phyloP scores from a whole-genome alignment of 2,888 invertebrate species.

The Nesidiocoris tenuis region DNA sequence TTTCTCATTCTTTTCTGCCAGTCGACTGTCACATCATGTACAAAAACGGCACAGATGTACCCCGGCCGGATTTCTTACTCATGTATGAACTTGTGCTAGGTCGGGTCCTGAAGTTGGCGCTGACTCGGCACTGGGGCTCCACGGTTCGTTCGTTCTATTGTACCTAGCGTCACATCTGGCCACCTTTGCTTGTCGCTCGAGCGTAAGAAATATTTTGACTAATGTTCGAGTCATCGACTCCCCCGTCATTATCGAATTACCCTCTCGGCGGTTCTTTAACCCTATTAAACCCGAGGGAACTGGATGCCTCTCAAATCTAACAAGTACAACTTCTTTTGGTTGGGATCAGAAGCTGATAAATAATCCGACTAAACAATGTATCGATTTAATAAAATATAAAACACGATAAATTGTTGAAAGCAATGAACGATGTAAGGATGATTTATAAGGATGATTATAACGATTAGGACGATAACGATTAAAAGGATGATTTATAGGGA shows the following conservation, averaged over 20 bases:
- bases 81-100: neutral
- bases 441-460: too few relatives aligned
- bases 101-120: neutral
- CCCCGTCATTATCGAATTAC: conserved; percentile 34
- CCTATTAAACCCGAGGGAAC: neutral
- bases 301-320: neutral
- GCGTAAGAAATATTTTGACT: conserved; percentile 41
- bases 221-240: conserved; percentile 37
- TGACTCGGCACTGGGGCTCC: neutral
- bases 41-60: conserved; percentile 35
- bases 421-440: too few relatives aligned
- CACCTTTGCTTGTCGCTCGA: conserved; percentile 24
- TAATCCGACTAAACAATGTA: too few relatives aligned
- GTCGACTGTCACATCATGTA: neutral
- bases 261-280: conserved; percentile 23
- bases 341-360: too few relatives aligned
- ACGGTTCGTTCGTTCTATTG: conserved; percentile 7
- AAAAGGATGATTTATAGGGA: too few relatives aligned
- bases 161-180: conserved; percentile 29
- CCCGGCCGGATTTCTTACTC: neutral
- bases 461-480: too few relatives aligned
- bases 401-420: neutral
- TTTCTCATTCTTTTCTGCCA: conserved; percentile 7
- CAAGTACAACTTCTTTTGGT: too few relatives aligned
- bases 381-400: too few relatives aligned